Evolutionary conservation across 2,888 invertebrate genomes (phyloP), one percentile per base, ranked within the genome.

Genomic region (Limulus polyphemus): DNA sequence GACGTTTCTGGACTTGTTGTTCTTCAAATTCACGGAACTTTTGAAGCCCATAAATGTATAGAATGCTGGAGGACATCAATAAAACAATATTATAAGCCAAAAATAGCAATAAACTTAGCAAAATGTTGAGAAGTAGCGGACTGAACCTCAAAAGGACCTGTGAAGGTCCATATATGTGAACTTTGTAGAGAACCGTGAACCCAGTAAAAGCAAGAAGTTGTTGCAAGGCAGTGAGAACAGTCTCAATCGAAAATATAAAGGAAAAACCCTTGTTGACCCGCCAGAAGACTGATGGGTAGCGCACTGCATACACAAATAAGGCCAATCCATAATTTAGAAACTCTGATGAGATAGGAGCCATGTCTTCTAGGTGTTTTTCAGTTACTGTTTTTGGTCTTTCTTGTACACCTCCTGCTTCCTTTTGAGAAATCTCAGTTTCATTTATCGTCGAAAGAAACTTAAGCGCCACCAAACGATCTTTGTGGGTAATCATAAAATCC

Each of bases 271-370:
- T 90, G 75, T 88, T 90, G 62, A 88, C 87, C 63, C 85, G 84
- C 91, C 91, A 92, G 75, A 90, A 91, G 0, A 90, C 86, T 10
- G 89, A 84, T 7, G 91, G 87, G 78, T 91, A 92, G 62, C 89
- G 82, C 17, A 87, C 83, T 10, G 88, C 84, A 77, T 87, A 90
- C 12, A 90, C 84, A 51, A 87, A 78, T 32, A 92, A 78, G 0
- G 90, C 89, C 60, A 88, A 75, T 13, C 86, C 82, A 71, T 90
- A 84, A 78, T 91, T 91, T 68, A 89, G 78, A 74, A 88, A 90
- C 73, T 91, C 90, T 49, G 87, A 79, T 63, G 87, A 86, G n/a
- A 89, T 7, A 13, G 86, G 81, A 68, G 80, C 80, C 62, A 71
- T 55, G 77, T 79, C 72, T 80, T 81, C 58, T 32, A 63, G 12